A percentile compares a stretch with the other conserved stretches of the same genome.
phyloP scores from a whole-genome alignment of 2,888 invertebrate genomes.

The Osedax frankpressi region DNA sequence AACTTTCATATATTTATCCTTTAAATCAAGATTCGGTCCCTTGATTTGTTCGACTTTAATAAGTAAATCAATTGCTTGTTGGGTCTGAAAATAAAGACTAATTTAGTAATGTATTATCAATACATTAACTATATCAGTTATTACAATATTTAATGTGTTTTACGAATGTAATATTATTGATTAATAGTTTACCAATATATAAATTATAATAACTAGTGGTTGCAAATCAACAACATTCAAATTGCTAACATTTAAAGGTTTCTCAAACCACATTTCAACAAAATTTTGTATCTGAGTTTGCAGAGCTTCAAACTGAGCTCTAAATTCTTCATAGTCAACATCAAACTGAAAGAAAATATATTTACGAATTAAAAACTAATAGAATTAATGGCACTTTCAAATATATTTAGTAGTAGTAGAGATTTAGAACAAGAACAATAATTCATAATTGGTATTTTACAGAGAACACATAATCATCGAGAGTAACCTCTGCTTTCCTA shows the following conservation, averaged over 20 bases:
- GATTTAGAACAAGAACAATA: neutral
- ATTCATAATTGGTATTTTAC: neutral
- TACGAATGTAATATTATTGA: no score
- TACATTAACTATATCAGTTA: no score
- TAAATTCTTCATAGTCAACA: conserved; percentile 67
- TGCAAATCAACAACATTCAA: no score
- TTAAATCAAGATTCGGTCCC: conserved; percentile 42
- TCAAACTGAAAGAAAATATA: conserved; percentile 60
- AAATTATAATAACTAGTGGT: no score
- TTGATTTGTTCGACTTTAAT: conserved; percentile 43
- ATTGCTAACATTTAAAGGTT: conserved; percentile 36
- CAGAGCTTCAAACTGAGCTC: conserved; percentile 58
- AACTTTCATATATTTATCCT: conserved; percentile 43
- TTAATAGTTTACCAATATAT: no score
- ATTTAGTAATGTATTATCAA: no score
- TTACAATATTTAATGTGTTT: no score
- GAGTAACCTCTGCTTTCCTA: conserved; percentile 58
- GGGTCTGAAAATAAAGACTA: conserved; percentile 42
- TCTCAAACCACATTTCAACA: conserved; percentile 54
- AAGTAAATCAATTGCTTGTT: conserved; percentile 43
- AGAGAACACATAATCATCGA: neutral
- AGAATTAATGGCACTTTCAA: neutral
- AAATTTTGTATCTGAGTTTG: conserved; percentile 49
- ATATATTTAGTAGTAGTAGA: neutral
- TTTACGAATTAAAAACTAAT: no score